Base-by-base conservation (phyloP, 2,888 invertebrate genomes). In the Prosapia bicincta region DNA sequence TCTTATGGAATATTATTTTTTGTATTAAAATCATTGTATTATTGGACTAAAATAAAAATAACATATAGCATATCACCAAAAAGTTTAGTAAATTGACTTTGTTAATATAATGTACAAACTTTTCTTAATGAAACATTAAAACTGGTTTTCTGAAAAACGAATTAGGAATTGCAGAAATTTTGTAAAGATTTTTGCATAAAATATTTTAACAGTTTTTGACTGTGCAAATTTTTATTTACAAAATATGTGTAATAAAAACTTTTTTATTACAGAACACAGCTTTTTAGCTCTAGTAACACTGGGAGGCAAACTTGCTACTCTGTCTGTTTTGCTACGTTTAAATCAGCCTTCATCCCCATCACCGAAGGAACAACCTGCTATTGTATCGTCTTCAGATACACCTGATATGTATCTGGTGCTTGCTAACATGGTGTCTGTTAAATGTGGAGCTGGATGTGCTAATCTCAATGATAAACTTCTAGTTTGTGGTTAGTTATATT, bases 391-490 rank as follows among this genome's bases (percentile, higher is more conserved):
- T 82, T 65, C 84, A 84, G 54, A 71, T 6, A 69, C 88, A 80
- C 88, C 88, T 0, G 89, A 89, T 81, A 82, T 88, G 54, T 90
- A 89, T 83, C 88, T 88, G 80, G 86, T 88, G 24, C 83, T 88
- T 78, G 88, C 90, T 26, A 87, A 88, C 75, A 91, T 92, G 91
- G 88, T 87, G 67, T 88, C 88, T 70, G 89, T 90, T 67, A 89
- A 94, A 79, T 93, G 94, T 85, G 92, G 93, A 71, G 90, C 91
- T 75, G 95, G 95, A 74, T 89, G 92, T 77, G 92, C 91, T 65
- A 90, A 90, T 83, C 85, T 93, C 76, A 88, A 89, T 80, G 90
- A 90, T 68, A 89, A 90, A 71, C 88, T 96, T 69, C 85, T 95
- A 79, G 94, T 93, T 77, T 93, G 93, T 86, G 95, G 94, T 89